phyloP scores from a whole-genome alignment of 2,888 invertebrate genomes.

The Prenolepis imparis region DNA sequence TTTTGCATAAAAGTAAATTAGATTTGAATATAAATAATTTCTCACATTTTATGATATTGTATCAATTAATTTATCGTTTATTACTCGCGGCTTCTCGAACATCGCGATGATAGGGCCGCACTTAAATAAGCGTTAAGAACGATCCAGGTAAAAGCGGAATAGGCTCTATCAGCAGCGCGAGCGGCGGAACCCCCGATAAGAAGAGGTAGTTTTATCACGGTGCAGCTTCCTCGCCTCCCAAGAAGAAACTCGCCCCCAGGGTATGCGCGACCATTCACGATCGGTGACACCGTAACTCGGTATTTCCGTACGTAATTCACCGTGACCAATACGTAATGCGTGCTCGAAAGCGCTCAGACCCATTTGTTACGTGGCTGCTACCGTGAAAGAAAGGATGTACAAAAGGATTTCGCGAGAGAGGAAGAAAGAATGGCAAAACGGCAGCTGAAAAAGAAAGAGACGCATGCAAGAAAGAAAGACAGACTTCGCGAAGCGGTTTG shows the following conservation, averaged over 20 bases:
- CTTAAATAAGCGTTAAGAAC: conserved; percentile 37
- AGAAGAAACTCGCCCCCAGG: conserved; percentile 59
- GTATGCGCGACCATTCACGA: conserved; percentile 56
- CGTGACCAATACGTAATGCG: conserved; percentile 76
- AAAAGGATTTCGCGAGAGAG: conserved; percentile 64
- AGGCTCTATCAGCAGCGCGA: conserved; percentile 55
- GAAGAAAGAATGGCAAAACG: conserved; percentile 18
- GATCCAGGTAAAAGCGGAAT: conserved; percentile 35
- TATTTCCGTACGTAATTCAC: conserved; percentile 76
- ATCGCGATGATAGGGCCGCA: conserved; percentile 20
- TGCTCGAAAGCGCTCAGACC: conserved; percentile 67
- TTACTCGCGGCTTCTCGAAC: conserved; percentile 17
- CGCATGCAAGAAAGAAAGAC: not conserved
- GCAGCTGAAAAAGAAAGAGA: not conserved
- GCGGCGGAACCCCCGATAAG: conserved; percentile 64
- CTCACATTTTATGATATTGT: conserved; percentile 6
- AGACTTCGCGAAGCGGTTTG: conserved; percentile 6
- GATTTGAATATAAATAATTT: not conserved
- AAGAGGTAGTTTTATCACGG: conserved; percentile 63
- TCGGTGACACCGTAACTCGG: conserved; percentile 77
- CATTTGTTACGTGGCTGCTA: conserved; percentile 73
- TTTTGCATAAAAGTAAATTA: not conserved
- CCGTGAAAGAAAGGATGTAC: conserved; percentile 68
- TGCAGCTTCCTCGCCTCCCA: conserved; percentile 69
- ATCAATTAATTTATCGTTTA: conserved; percentile 26